Conservation (phyloP, 53 echinoderm and acorn worm genomes). For the Hippasteria phrygiana region DNA sequence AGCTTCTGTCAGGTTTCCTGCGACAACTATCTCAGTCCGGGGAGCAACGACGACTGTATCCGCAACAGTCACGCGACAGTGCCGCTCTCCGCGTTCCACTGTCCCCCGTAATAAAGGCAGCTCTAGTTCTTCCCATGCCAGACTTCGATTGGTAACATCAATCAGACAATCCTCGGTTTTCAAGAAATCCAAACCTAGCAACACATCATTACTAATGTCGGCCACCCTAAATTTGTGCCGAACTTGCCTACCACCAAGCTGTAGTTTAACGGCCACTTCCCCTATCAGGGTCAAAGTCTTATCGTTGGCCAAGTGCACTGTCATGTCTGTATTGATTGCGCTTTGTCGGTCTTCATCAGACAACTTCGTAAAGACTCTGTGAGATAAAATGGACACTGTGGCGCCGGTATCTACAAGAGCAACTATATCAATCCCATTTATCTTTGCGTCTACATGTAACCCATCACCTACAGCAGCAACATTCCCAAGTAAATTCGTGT, state of each 20-base stretch:
- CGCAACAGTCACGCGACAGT: conserved; percentile 38
- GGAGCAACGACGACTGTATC: neutral
- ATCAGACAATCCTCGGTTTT: conserved; percentile 4
- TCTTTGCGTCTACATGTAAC: conserved; percentile 1
- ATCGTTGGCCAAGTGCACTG: conserved; percentile 19
- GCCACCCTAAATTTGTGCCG: conserved; percentile 8
- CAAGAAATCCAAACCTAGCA: conserved; percentile 28
- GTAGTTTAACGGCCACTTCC: neutral
- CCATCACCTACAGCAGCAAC: conserved; percentile 17
- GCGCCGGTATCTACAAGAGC: conserved; percentile 64
- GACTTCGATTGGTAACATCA: conserved; percentile 18
- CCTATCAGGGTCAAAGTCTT: conserved; percentile 11
- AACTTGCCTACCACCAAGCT: conserved; percentile 21
- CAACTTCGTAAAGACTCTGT: conserved; percentile 9
- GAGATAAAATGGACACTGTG: conserved; percentile 36
- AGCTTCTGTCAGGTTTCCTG: neutral
- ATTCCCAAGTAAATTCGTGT: conserved; percentile 11
- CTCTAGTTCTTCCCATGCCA: conserved; percentile 13
- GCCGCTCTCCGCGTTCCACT: neutral
- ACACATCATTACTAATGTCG: conserved; percentile 14
- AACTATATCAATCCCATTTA: conserved; percentile 3
- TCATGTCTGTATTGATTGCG: neutral
- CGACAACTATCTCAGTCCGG: conserved; percentile 3
- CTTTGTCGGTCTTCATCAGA: neutral
- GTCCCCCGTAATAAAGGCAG: conserved; percentile 23